A percentile compares a stretch with the other conserved stretches of the same genome.
Conservation (phyloP, 2,113 vertebrate genomes). For the Brachypteracias leptosomus region DNA sequence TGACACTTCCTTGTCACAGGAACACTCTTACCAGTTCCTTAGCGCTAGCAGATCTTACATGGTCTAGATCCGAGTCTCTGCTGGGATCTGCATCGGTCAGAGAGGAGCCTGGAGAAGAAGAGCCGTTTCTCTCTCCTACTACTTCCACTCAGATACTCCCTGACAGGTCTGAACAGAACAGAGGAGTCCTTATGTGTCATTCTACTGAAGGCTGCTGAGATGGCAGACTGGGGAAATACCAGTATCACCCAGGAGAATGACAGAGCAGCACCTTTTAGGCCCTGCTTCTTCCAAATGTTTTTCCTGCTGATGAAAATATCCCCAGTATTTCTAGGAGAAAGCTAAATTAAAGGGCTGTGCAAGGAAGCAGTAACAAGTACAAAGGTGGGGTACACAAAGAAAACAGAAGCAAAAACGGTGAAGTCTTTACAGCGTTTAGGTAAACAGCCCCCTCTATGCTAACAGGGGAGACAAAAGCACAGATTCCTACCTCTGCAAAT, state of each 20-base stretch:
- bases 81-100: not conserved
- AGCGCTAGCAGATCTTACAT: not conserved
- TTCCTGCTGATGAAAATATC: not conserved
- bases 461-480: not conserved
- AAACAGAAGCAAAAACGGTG: not conserved
- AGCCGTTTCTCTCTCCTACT: not conserved
- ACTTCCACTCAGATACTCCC: not conserved
- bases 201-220: not conserved
- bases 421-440: not conserved
- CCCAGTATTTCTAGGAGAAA: not conserved
- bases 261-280: not conserved
- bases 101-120: not conserved
- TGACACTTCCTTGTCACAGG: not conserved
- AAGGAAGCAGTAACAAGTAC: not conserved
- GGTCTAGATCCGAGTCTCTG: not conserved
- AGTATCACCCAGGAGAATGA: not conserved
- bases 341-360: not conserved
- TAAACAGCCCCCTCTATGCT: not conserved
- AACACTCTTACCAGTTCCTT: not conserved
- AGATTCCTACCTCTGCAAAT: constrained; percentile 27
- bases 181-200: not conserved
- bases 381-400: not conserved
- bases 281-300: not conserved
- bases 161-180: not conserved
- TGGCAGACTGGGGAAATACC: not conserved